phyloP scores from a whole-genome alignment of 2,888 invertebrate genomes.

The Trichogramma dendrolimi region DNA sequence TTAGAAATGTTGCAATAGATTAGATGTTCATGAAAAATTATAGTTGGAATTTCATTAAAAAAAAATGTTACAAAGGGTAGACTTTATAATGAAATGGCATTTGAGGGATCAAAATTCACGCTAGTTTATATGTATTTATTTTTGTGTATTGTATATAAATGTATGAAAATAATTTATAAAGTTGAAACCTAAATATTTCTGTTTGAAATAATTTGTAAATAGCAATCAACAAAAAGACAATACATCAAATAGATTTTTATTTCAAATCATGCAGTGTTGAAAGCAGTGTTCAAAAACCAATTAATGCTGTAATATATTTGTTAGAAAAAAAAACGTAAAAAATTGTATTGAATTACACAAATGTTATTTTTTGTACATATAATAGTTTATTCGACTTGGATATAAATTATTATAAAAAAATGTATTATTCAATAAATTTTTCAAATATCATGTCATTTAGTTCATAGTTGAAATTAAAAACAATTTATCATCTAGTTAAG shows the following conservation, averaged over 20 bases:
- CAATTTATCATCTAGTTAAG: not conserved
- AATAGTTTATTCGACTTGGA: slow-evolving; percentile 38
- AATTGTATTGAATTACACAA: slow-evolving; percentile 42
- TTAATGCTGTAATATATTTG: slow-evolving; percentile 27
- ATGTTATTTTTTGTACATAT: slow-evolving; percentile 48
- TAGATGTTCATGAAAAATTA: not conserved
- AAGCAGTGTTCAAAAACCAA: slow-evolving; percentile 1
- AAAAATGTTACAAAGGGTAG: not conserved
- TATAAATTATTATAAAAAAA: slow-evolving; percentile 22
- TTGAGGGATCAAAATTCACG: not conserved
- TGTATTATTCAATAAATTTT: slow-evolving; percentile 16
- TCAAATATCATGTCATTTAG: slow-evolving; percentile 2
- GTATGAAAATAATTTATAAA: not conserved
- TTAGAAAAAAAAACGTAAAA: slow-evolving; percentile 11
- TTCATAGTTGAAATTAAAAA: not conserved
- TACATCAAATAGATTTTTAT: not conserved
- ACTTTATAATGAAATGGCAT: not conserved
- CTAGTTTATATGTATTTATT: not conserved
- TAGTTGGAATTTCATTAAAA: not conserved
- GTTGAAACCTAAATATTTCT: not conserved
- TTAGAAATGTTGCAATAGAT: not conserved
- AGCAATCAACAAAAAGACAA: not conserved
- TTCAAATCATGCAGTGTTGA: slow-evolving; percentile 16
- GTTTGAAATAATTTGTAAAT: not conserved
- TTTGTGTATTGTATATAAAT: not conserved